These are phyloP conservation scores for Manis pentadactyla DNA, from an alignment of 2,797 vertebrate species.

Conservation along the genomic window DNA sequence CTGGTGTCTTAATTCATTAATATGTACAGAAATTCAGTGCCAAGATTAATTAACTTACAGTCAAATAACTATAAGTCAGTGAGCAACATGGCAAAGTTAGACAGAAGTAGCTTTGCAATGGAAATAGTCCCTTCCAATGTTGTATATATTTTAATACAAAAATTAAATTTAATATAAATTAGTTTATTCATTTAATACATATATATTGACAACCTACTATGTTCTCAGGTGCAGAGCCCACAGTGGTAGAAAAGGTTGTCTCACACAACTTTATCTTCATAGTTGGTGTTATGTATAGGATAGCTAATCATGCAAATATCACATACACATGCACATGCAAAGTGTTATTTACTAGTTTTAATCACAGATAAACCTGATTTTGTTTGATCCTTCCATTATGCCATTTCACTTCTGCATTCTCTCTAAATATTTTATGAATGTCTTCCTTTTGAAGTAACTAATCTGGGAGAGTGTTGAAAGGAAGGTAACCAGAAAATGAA, in stretches of 20 bases:
- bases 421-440: not conserved
- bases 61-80: not conserved
- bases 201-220: not conserved
- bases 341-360: not conserved
- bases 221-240: not conserved
- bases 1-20: constrained; percentile 9
- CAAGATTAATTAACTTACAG: constrained; percentile 20
- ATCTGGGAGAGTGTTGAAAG: not conserved
- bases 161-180: not conserved
- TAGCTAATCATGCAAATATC: not conserved
- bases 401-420: not conserved
- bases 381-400: not conserved
- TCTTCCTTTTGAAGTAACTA: not conserved
- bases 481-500: not conserved
- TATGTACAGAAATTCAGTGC: not conserved
- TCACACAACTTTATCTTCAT: not conserved
- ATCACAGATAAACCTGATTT: not conserved
- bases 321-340: not conserved
- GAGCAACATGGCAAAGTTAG: not conserved
- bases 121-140: not conserved
- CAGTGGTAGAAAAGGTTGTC: not conserved
- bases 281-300: not conserved
- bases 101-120: not conserved
- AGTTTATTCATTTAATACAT: not conserved
- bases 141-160: not conserved